phyloP scores from a whole-genome alignment of 2,797 vertebrate genomes.

The Gymnopithys bicolor region DNA sequence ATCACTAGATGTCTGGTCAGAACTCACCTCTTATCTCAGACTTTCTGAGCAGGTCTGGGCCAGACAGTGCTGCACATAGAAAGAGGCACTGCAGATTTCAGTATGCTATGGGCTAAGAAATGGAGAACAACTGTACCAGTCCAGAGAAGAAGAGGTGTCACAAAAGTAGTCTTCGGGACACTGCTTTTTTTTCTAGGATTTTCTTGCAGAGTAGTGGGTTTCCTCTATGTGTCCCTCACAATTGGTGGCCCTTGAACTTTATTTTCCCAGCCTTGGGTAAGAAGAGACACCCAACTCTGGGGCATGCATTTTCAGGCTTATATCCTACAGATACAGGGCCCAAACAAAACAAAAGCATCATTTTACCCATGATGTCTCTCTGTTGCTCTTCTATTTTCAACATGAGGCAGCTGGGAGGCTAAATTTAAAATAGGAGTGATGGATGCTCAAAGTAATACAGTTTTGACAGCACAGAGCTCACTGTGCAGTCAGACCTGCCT shows the following conservation, averaged over 20 bases:
- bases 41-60: neutral
- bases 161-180: neutral
- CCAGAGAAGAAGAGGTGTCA: neutral
- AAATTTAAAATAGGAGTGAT: neutral
- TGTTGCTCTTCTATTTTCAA: neutral
- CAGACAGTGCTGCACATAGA: neutral
- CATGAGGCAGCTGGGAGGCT: neutral
- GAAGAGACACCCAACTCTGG: rapidly evolving
- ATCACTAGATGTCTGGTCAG: neutral
- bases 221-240: neutral
- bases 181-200: neutral
- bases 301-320: neutral
- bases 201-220: neutral
- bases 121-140: neutral
- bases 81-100: neutral
- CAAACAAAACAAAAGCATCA: neutral
- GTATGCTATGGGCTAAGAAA: neutral
- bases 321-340: neutral
- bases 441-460: neutral
- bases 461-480: neutral
- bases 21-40: neutral
- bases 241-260: neutral
- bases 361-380: neutral
- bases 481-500: neutral
- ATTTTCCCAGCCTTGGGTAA: neutral